Evolutionary conservation across 2,797 vertebrate genomes (phyloP).

Genomic region (Perdix hodgsoniae): DNA sequence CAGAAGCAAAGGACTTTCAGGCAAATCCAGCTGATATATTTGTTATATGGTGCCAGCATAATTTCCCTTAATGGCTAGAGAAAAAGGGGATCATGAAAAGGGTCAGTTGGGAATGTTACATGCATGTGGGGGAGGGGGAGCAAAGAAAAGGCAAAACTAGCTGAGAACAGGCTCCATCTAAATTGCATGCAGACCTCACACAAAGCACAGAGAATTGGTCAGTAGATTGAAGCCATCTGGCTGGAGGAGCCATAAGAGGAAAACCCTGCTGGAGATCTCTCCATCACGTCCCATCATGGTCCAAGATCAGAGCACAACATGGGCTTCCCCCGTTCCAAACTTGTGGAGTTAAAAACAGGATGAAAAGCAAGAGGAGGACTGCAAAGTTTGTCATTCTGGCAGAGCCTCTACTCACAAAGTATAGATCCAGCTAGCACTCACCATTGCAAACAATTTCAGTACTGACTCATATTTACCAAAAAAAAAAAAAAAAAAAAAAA

Average conservation of each 20-base stretch:
- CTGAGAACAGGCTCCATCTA: slow-evolving; percentile 59
- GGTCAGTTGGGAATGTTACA: slow-evolving; percentile 50
- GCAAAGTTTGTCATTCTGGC: neutral
- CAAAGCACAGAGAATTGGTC: slow-evolving; percentile 73
- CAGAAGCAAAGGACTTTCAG: slow-evolving; percentile 34
- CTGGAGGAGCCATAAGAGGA: slow-evolving; percentile 63
- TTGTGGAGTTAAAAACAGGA: slow-evolving; percentile 43
- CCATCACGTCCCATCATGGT: slow-evolving; percentile 51
- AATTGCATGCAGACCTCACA: slow-evolving; percentile 71
- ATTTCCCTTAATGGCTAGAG: slow-evolving; percentile 24
- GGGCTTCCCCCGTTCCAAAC: slow-evolving; percentile 2
- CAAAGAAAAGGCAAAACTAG: slow-evolving; percentile 66
- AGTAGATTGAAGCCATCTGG: slow-evolving; percentile 78
- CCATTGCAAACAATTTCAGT: neutral
- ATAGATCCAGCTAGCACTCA: neutral
- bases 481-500: neutral
- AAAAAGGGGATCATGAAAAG: slow-evolving; percentile 35
- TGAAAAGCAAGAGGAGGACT: slow-evolving; percentile 31
- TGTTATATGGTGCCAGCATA: slow-evolving; percentile 38
- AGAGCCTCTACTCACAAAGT: neutral
- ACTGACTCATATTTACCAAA: neutral
- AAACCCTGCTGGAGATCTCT: slow-evolving; percentile 67
- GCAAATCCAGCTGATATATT: slow-evolving; percentile 10
- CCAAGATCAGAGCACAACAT: slow-evolving; percentile 54
- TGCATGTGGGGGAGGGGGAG: slow-evolving; percentile 43